These are phyloP conservation scores for Acrobasis suavella DNA, from an alignment of 2,888 invertebrate species.

Conservation along the genomic window DNA sequence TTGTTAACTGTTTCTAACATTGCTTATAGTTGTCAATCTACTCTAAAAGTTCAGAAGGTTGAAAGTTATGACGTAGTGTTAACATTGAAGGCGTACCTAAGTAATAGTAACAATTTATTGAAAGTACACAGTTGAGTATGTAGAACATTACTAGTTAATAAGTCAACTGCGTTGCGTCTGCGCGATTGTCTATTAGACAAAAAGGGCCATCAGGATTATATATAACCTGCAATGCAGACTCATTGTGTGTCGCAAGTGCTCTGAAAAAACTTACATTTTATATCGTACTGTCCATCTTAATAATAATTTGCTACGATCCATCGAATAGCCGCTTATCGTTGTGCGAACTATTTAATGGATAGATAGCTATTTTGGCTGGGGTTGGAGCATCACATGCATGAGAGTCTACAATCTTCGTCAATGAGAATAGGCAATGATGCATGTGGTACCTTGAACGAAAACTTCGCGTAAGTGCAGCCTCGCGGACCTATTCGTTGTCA, in stretches of 20 bases:
- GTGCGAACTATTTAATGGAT: slow-evolving; percentile 53
- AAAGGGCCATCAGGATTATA: slow-evolving; percentile 4
- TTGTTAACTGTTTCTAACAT: slow-evolving; percentile 50
- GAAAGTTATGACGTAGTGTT: slow-evolving; percentile 51
- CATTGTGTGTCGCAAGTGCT: slow-evolving; percentile 81
- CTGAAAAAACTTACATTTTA: slow-evolving; percentile 60
- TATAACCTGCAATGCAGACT: slow-evolving; percentile 30
- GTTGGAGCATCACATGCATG: slow-evolving; percentile 50
- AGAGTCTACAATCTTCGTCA: slow-evolving; percentile 35
- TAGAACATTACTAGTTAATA: slow-evolving; percentile 34
- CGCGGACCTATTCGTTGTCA: slow-evolving; percentile 30
- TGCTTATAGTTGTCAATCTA: slow-evolving; percentile 51
- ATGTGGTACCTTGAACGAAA: slow-evolving; percentile 47
- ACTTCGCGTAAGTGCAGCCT: slow-evolving; percentile 33
- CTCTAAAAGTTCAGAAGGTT: slow-evolving; percentile 48
- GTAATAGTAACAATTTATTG: slow-evolving; percentile 49
- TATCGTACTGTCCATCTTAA: slow-evolving; percentile 80
- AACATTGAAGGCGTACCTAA: slow-evolving; percentile 48
- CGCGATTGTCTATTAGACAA: slow-evolving; percentile 43
- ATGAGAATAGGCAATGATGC: slow-evolving; percentile 40
- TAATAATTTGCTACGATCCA: slow-evolving; percentile 55
- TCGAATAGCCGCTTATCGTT: slow-evolving; percentile 47
- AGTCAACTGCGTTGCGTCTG: slow-evolving; percentile 60
- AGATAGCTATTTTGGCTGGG: slow-evolving; percentile 54
- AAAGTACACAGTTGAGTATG: slow-evolving; percentile 4